Conservation (phyloP, 2,888 invertebrate species). For the Melipona beecheii region DNA sequence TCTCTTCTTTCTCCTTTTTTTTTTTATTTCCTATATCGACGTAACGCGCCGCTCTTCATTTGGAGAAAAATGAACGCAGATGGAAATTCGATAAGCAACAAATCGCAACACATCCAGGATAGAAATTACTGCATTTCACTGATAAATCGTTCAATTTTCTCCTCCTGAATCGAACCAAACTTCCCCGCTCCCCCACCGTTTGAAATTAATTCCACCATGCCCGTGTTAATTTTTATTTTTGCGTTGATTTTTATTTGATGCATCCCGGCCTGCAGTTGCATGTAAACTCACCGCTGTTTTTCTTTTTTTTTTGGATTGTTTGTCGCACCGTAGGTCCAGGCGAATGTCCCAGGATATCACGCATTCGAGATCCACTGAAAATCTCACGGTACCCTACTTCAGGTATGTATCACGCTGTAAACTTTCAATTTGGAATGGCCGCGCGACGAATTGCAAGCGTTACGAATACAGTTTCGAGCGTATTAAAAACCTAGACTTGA, state of each 20-base stretch:
- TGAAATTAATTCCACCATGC: not conserved
- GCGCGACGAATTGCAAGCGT: not conserved
- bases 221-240: slow-evolving; percentile 13
- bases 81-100: not conserved
- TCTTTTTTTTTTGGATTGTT: slow-evolving; percentile 76
- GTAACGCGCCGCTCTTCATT: not conserved
- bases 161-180: not conserved
- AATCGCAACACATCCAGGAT: not conserved
- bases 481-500: too few relatives aligned
- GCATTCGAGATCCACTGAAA: slow-evolving; percentile 81
- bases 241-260: slow-evolving; percentile 52
- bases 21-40: not conserved
- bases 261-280: slow-evolving; percentile 72
- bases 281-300: slow-evolving; percentile 72
- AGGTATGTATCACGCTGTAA: slow-evolving; percentile 77
- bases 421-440: not conserved
- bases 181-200: too few relatives aligned
- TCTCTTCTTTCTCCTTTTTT: not conserved
- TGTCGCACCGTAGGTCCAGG: slow-evolving; percentile 91
- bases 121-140: not conserved
- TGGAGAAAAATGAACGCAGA: slow-evolving; percentile 19
- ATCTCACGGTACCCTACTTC: slow-evolving; percentile 78
- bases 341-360: slow-evolving; percentile 92
- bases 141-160: slow-evolving; percentile 10
- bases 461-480: not conserved